These are phyloP conservation scores for Andrena dorsata DNA, from an alignment of 2,888 invertebrate genomes.

Conservation along the genomic window DNA sequence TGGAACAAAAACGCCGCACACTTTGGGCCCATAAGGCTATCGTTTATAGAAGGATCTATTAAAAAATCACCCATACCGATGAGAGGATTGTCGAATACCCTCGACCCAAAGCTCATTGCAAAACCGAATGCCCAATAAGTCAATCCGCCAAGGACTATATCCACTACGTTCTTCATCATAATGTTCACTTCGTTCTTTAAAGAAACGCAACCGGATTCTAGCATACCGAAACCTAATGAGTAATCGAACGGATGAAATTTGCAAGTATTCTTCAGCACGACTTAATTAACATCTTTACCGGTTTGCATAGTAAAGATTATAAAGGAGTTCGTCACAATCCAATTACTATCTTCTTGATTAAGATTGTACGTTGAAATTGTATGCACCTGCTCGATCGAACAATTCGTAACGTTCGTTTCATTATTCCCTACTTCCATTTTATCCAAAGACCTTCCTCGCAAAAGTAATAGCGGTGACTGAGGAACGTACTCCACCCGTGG, in stretches of 20 bases:
- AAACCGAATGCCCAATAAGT: slow-evolving; percentile 98
- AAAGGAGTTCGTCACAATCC: slow-evolving; percentile 95
- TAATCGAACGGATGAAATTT: neutral
- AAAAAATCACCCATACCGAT: slow-evolving; percentile 94
- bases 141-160: slow-evolving; percentile 95
- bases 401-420: slow-evolving; percentile 71
- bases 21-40: slow-evolving; percentile 93
- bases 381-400: slow-evolving; percentile 61
- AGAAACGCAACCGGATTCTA: slow-evolving; percentile 97
- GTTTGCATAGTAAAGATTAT: slow-evolving; percentile 98
- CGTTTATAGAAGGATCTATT: slow-evolving; percentile 89
- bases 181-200: slow-evolving; percentile 98
- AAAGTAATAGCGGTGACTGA: slow-evolving; percentile 27
- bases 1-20: slow-evolving; percentile 96
- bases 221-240: slow-evolving; percentile 93
- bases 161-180: slow-evolving; percentile 98
- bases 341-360: slow-evolving; percentile 93
- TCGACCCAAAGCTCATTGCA: slow-evolving; percentile 94
- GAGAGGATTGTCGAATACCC: slow-evolving; percentile 91
- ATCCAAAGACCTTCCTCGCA: slow-evolving; percentile 2
- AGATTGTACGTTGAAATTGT: slow-evolving; percentile 87
- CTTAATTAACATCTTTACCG: slow-evolving; percentile 85
- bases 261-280: neutral
- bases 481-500: slow-evolving; percentile 1
- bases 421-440: slow-evolving; percentile 62